Conservation (phyloP, 1,140 invertebrate species). For the Coptotermes formosanus region DNA sequence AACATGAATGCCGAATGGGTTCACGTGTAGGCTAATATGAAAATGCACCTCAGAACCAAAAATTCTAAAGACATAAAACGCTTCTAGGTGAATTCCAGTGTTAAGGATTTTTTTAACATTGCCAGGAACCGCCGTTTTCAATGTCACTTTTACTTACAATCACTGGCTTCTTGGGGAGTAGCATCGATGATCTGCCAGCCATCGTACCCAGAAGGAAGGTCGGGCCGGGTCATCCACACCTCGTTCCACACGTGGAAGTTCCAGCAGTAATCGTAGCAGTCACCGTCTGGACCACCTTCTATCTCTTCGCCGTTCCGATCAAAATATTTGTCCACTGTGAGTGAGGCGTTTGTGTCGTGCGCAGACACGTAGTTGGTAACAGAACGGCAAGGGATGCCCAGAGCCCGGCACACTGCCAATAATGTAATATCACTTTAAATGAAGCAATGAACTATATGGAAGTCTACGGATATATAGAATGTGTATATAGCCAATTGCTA, state of each 20-base stretch:
- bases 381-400: conserved; percentile 69
- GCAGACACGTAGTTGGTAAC: conserved; percentile 77
- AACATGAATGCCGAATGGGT: too few relatives aligned
- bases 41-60: neutral
- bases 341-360: conserved; percentile 69
- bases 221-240: conserved; percentile 75
- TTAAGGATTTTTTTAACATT: neutral
- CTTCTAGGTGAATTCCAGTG: neutral
- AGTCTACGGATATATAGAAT: too few relatives aligned
- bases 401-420: conserved; percentile 53
- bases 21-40: neutral
- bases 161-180: conserved; percentile 73
- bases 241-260: conserved; percentile 88
- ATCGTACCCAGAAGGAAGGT: conserved; percentile 69
- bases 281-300: conserved; percentile 57
- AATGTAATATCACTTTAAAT: neutral
- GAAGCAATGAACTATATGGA: too few relatives aligned
- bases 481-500: too few relatives aligned
- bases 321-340: conserved; percentile 66
- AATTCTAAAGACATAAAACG: neutral
- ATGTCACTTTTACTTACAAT: conserved; percentile 43
- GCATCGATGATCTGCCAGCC: conserved; percentile 80
- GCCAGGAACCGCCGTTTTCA: neutral
- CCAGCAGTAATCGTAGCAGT: conserved; percentile 63
- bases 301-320: conserved; percentile 62